Conservation (phyloP, 2,888 invertebrate genomes). For the Ectemnius continuus region DNA sequence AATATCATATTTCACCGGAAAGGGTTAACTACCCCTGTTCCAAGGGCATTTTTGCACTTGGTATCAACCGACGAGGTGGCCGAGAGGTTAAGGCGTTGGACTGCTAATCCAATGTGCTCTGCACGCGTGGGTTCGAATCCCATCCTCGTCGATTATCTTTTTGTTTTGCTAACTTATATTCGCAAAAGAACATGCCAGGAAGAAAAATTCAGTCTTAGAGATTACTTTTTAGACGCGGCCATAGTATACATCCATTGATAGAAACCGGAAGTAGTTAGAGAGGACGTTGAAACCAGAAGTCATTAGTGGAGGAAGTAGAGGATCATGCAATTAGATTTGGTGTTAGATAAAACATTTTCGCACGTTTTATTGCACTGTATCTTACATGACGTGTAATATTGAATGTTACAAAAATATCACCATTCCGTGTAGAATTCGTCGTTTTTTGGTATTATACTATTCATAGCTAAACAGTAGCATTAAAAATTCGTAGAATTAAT, state of each 20-base stretch:
- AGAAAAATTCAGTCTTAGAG: too few relatives aligned
- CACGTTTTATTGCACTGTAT: conserved; percentile 19
- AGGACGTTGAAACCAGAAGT: too few relatives aligned
- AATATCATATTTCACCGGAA: too few relatives aligned
- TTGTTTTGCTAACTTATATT: background rate
- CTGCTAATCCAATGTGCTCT: conserved; percentile 79
- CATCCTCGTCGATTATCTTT: conserved; percentile 74
- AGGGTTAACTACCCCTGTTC: conserved; percentile 32
- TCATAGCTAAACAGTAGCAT: background rate
- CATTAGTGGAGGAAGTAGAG: too few relatives aligned
- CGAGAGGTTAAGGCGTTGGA: conserved; percentile 73
- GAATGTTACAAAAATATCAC: conserved; percentile 34
- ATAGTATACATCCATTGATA: too few relatives aligned
- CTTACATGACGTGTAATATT: conserved; percentile 18
- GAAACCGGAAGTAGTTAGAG: too few relatives aligned
- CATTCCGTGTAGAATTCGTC: conserved; percentile 14
- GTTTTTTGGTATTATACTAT: too few relatives aligned
- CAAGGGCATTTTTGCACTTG: conserved; percentile 27
- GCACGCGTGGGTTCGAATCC: conserved; percentile 79
- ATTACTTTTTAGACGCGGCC: too few relatives aligned
- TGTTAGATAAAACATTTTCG: background rate
- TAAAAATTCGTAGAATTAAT: conserved; percentile 32
- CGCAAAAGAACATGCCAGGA: too few relatives aligned
- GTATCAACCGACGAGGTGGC: conserved; percentile 32
- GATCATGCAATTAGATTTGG: too few relatives aligned